These are phyloP conservation scores for Aporrectodea caliginosa DNA, from an alignment of 1,140 invertebrate genomes.

Conservation along the genomic window DNA sequence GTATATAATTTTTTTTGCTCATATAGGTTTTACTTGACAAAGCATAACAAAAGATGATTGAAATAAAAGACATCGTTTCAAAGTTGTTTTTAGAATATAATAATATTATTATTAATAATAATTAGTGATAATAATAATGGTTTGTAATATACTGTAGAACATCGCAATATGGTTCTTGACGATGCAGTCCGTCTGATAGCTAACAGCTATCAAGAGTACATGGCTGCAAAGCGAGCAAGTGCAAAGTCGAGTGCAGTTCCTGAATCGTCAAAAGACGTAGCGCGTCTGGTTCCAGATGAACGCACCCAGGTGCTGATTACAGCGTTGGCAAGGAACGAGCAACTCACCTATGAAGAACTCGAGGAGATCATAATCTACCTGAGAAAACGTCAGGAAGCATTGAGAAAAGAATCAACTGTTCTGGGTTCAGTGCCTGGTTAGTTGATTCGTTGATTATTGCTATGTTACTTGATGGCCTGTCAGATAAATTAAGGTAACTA, in stretches of 20 bases:
- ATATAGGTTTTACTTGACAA: too few species aligned
- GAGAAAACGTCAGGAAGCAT: background rate
- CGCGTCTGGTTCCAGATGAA: background rate
- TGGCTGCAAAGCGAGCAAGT: background rate
- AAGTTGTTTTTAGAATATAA: too few species aligned
- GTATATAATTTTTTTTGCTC: too few species aligned
- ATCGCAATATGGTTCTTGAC: background rate
- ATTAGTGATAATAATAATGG: too few species aligned
- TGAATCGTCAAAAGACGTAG: background rate
- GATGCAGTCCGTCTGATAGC: background rate
- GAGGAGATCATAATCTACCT: background rate
- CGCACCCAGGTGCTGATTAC: background rate
- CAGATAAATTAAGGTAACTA: too few species aligned
- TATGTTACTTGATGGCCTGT: too few species aligned
- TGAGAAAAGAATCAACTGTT: too few species aligned
- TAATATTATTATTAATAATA: too few species aligned
- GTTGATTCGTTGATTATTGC: too few species aligned
- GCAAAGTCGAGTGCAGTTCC: background rate
- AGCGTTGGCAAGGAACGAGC: background rate
- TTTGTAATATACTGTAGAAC: background rate
- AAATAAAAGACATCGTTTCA: too few species aligned
- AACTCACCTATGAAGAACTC: background rate
- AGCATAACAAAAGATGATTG: too few species aligned
- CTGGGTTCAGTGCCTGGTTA: background rate
- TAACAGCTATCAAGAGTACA: background rate